Conservation (phyloP, 2,113 vertebrate genomes). For the Rhabdornis inornatus region DNA sequence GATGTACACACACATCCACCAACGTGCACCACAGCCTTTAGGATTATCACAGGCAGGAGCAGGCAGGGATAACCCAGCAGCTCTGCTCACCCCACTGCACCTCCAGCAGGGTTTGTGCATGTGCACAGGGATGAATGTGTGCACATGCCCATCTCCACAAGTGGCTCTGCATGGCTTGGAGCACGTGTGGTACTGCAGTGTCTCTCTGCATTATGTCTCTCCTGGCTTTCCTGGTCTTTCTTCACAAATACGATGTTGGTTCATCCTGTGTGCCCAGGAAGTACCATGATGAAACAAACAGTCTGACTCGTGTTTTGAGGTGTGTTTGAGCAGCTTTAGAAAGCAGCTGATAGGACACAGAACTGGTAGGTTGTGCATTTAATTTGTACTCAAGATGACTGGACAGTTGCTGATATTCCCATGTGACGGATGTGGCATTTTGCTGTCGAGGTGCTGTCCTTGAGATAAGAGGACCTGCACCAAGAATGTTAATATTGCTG, state of each 20-base stretch:
- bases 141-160: background rate
- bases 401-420: conserved; percentile 4
- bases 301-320: accelerated
- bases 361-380: background rate
- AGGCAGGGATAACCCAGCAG: background rate
- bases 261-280: accelerated
- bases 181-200: accelerated
- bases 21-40: accelerated
- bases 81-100: background rate
- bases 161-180: accelerated
- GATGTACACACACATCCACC: background rate
- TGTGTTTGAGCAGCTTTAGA: background rate
- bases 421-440: background rate
- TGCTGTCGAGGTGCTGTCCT: conserved; percentile 33
- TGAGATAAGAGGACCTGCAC: conserved; percentile 24
- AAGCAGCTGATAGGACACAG: background rate
- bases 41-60: background rate
- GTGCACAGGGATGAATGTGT: background rate
- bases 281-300: accelerated
- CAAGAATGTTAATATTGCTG: conserved; percentile 4
- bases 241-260: accelerated
- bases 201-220: accelerated
- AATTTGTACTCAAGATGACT: background rate
- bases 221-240: background rate
- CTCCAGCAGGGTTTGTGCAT: background rate